Evolutionary conservation across 2,113 vertebrate species (phyloP), one percentile per base, ranked within the genome.

Genomic region (Agelaius tricolor): DNA sequence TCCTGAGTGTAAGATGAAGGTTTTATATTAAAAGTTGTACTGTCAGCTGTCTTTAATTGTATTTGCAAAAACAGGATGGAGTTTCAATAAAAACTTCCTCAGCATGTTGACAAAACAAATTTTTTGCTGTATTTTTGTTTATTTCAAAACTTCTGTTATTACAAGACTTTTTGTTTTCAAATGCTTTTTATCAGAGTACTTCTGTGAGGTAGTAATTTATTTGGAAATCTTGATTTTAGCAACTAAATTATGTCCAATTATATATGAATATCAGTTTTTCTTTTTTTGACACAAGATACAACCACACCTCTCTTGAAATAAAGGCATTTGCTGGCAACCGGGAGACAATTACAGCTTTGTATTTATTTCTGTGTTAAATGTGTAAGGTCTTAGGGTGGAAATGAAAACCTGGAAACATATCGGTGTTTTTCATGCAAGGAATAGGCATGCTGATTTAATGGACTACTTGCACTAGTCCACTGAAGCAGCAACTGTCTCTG

Each of bases 131-230:
- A 7, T 20, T 83, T 88, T 69, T 69, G 2, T 2, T 57, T 13
- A 49, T 77, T 78, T 73, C 17, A 67, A 62, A 87, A 52, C 5
- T 86, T 13, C 15, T 26, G 3, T 39, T 44, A 24, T 68, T 30
- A n/a, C 3, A 76, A 8, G 1, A 1, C 4, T 8, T 55, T 33
- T 71, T 19, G 6, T n/a, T 41, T 67, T 11, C 4, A 54, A 35
- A 54, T 35, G 2, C 8, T 57, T 85, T 87, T 85, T 78, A 33
- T 59, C 22, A 54, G 31, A 10, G 1, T 44, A 43, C 15, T 15
- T 1, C 3, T 68, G 2, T 24, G 3, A 6, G 31, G 9, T 46
- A 46, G 5, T 12, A 0, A 65, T 55, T 49, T 37, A 27, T 47
- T 49, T 23, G 11, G 5, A 39, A 85, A 62, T 78, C 55, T 52